These are phyloP conservation scores for Simalia tracyae DNA, from an alignment of 2,797 vertebrate genomes.

Conservation along the genomic window DNA sequence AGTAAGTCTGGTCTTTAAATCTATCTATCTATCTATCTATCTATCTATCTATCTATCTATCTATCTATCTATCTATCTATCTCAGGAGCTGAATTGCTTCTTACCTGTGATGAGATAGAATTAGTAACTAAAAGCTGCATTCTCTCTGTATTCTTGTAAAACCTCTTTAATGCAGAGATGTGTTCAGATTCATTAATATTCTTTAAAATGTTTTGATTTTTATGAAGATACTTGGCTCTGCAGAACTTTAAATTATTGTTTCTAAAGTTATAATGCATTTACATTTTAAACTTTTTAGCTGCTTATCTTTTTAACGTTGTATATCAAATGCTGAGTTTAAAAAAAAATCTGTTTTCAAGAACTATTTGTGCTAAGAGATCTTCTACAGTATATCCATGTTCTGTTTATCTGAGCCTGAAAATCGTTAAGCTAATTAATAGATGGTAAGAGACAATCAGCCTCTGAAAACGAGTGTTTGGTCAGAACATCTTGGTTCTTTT, in stretches of 20 bases:
- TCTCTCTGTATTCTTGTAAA: not conserved
- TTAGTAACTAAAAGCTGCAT: not conserved
- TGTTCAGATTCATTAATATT: not conserved
- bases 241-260: not conserved
- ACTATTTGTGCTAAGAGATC: not conserved
- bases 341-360: not conserved
- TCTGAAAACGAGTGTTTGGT: not conserved
- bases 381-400: not conserved
- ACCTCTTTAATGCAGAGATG: not conserved
- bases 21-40: no score
- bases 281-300: not conserved
- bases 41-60: no score
- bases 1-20: not conserved
- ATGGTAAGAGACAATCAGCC: not conserved
- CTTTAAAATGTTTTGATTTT: not conserved
- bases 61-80: no score
- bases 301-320: not conserved
- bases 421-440: not conserved
- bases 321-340: not conserved
- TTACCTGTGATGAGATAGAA: not conserved
- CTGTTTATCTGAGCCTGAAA: not conserved
- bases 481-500: not conserved
- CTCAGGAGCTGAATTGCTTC: not conserved
- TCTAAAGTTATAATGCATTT: not conserved
- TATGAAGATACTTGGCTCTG: not conserved